These are phyloP conservation scores for Spilogale gracilis DNA, from an alignment of 2,113 vertebrate genomes.

Conservation along the genomic window DNA sequence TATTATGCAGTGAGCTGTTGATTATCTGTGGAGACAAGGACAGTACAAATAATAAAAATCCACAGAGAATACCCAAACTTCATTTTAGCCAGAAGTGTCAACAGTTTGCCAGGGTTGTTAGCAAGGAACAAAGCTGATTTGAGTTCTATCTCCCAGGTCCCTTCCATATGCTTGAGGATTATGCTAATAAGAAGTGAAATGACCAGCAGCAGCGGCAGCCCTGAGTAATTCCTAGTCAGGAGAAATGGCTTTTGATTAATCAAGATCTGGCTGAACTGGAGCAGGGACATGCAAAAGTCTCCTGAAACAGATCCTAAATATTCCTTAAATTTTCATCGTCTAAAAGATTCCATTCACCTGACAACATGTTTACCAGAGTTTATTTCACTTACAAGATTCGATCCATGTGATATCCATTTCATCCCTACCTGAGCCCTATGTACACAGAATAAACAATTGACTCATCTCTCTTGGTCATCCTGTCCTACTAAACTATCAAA, in stretches of 20 bases:
- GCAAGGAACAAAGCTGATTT: slow-evolving; percentile 73
- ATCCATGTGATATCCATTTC: background rate
- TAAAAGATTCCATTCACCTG: slow-evolving; percentile 19
- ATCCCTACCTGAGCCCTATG: background rate
- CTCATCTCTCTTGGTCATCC: slow-evolving; percentile 44
- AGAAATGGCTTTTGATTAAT: slow-evolving; percentile 66
- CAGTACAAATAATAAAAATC: slow-evolving; percentile 63
- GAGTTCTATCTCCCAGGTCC: slow-evolving; percentile 70
- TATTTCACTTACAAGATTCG: background rate
- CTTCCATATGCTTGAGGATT: slow-evolving; percentile 59
- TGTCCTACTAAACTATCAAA: slow-evolving; percentile 25
- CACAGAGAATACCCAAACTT: slow-evolving; percentile 63
- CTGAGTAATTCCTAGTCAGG: background rate
- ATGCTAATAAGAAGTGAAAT: slow-evolving; percentile 68
- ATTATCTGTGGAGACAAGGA: slow-evolving; percentile 70
- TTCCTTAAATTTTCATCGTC: slow-evolving; percentile 36
- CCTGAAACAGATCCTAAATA: slow-evolving; percentile 6
- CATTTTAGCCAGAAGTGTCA: slow-evolving; percentile 71
- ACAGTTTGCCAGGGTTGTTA: slow-evolving; percentile 69
- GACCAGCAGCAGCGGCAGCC: slow-evolving; percentile 19
- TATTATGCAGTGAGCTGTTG: slow-evolving; percentile 55
- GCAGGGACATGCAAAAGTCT: background rate
- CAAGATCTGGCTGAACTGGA: slow-evolving; percentile 56
- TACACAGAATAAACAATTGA: slow-evolving; percentile 11
- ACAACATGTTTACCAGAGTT: background rate